These are phyloP conservation scores for Lamellibrachia luymesi DNA, from an alignment of 1,140 invertebrate species.

Conservation along the genomic window DNA sequence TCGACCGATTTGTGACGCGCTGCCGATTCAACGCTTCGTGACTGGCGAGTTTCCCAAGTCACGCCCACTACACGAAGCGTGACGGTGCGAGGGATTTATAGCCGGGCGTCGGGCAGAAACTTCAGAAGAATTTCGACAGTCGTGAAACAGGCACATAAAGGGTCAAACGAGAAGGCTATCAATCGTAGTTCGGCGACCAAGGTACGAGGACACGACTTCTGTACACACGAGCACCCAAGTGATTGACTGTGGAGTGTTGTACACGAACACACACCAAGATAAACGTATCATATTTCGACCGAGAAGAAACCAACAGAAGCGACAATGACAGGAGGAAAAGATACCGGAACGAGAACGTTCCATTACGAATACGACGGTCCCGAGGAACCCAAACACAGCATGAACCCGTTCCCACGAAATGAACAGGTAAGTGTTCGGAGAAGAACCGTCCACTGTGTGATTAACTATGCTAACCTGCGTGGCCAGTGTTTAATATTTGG, in stretches of 20 bases:
- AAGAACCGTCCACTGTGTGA: too few relatives aligned
- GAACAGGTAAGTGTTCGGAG: neutral
- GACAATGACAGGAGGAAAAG: neutral
- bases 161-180: neutral
- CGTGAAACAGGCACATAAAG: neutral
- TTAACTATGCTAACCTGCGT: too few relatives aligned
- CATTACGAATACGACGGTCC: neutral
- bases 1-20: neutral
- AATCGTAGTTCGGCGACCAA: neutral
- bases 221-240: neutral
- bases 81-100: neutral
- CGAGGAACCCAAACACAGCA: neutral
- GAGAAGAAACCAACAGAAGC: neutral
- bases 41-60: neutral
- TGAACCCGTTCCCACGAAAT: neutral
- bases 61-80: neutral
- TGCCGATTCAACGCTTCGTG: neutral
- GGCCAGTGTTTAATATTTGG: too few relatives aligned
- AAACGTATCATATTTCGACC: neutral
- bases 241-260: neutral
- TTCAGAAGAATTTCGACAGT: neutral
- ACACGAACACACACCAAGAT: neutral
- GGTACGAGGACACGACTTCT: neutral
- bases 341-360: neutral
- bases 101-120: neutral